phyloP scores from a whole-genome alignment of 2,888 invertebrate species.

The Hyppa rectilinea region DNA sequence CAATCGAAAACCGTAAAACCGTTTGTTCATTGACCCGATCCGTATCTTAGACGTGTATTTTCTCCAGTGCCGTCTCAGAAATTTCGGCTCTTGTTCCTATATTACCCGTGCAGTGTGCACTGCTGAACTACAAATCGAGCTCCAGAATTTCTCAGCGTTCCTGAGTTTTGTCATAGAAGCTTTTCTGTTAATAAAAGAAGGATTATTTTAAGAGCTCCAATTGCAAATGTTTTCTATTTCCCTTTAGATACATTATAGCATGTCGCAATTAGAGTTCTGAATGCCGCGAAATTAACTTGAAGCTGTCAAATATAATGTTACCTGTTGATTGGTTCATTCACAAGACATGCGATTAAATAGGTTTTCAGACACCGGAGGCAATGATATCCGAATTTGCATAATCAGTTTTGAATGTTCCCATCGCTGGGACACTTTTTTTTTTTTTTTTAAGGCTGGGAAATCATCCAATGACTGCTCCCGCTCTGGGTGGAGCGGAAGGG shows the following conservation, averaged over 20 bases:
- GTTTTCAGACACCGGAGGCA: not conserved
- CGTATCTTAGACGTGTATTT: not conserved
- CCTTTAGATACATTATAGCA: not conserved
- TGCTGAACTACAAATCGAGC: slow-evolving; percentile 6
- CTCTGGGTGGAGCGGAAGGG: no score
- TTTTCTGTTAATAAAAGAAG: no score
- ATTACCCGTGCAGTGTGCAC: not conserved
- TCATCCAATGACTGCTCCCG: no score
- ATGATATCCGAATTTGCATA: no score
- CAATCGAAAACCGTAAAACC: slow-evolving; percentile 9
- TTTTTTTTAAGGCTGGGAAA: no score
- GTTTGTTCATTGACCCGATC: slow-evolving; percentile 19
- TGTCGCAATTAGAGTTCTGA: not conserved
- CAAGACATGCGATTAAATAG: not conserved
- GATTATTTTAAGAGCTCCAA: no score
- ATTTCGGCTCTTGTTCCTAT: slow-evolving; percentile 23
- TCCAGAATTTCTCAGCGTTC: not conserved
- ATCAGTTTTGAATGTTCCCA: no score
- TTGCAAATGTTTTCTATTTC: no score
- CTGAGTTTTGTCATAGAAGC: not conserved
- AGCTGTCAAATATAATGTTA: not conserved
- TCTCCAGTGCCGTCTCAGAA: not conserved
- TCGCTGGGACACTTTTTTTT: no score
- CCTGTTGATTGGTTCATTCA: slow-evolving; percentile 1
- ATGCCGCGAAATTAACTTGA: not conserved